These are phyloP conservation scores for Cyprinodon brontotheroides DNA, from an alignment of 2,113 vertebrate species.

Conservation along the genomic window DNA sequence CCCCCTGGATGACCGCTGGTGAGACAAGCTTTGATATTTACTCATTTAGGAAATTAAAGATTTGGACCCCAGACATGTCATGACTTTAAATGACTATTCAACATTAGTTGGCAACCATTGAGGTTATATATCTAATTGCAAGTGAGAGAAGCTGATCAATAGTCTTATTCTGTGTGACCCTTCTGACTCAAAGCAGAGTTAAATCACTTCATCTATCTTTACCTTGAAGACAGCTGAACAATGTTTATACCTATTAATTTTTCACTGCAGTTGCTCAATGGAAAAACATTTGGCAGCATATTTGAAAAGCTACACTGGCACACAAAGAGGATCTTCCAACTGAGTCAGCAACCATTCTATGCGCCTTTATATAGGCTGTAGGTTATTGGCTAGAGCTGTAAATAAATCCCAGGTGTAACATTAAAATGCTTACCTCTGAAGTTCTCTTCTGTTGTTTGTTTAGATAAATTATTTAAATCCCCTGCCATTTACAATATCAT, in stretches of 20 bases:
- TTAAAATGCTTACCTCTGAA: constrained; percentile 33
- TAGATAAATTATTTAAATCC: constrained; percentile 1
- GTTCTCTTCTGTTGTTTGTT: neutral
- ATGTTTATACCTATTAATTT: constrained; percentile 35
- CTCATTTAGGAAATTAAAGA: neutral
- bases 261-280: constrained; percentile 28
- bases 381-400: constrained; percentile 6
- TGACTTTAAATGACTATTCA: constrained; percentile 9
- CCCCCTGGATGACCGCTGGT: constrained; percentile 92
- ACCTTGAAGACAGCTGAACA: constrained; percentile 37
- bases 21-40: constrained; percentile 63
- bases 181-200: constrained; percentile 29
- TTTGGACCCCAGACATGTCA: neutral
- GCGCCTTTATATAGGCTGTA: constrained; percentile 17
- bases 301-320: constrained; percentile 11
- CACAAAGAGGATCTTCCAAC: constrained; percentile 16
- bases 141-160: constrained; percentile 54
- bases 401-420: constrained; percentile 12
- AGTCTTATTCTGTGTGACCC: constrained; percentile 50
- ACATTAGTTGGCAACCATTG: constrained; percentile 1
- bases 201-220: constrained; percentile 52
- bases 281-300: constrained; percentile 7
- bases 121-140: constrained; percentile 43
- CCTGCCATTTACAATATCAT: neutral
- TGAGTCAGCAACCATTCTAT: constrained; percentile 35